A percentile compares a stretch with the other conserved stretches of the same genome.
Conservation (phyloP, 2,797 vertebrate genomes). For the Atherinosoma microstoma region DNA sequence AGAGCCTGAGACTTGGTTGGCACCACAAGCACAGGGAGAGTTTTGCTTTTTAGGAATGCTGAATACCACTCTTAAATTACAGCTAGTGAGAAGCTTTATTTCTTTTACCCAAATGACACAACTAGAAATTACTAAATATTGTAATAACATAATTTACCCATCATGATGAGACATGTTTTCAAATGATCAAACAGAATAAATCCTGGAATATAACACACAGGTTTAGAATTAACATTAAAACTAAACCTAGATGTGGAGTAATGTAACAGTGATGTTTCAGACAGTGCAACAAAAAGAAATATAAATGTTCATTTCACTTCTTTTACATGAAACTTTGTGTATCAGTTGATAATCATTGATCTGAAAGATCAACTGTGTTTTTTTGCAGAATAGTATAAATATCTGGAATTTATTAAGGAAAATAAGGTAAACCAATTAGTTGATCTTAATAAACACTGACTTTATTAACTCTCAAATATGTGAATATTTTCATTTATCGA, state of each 20-base stretch:
- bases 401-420: too few species aligned
- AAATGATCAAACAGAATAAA: background rate
- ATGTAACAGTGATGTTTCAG: background rate
- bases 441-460: too few species aligned
- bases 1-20: slow-evolving; percentile 20
- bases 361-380: too few species aligned
- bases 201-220: background rate
- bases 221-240: background rate
- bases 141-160: background rate
- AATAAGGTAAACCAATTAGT: too few species aligned
- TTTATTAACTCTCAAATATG: background rate
- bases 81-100: background rate
- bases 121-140: background rate
- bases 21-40: slow-evolving; percentile 4
- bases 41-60: slow-evolving; percentile 33
- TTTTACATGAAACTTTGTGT: too few species aligned
- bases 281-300: background rate
- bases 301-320: too few species aligned
- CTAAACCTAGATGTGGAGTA: background rate
- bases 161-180: background rate
- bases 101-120: background rate
- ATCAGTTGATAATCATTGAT: too few species aligned
- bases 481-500: background rate
- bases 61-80: background rate
- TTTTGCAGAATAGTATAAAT: too few species aligned